A percentile compares a stretch with the other conserved stretches of the same genome.
These are phyloP conservation scores for Epistrophe grossulariae DNA, from an alignment of 2,888 invertebrate genomes.

Conservation along the genomic window DNA sequence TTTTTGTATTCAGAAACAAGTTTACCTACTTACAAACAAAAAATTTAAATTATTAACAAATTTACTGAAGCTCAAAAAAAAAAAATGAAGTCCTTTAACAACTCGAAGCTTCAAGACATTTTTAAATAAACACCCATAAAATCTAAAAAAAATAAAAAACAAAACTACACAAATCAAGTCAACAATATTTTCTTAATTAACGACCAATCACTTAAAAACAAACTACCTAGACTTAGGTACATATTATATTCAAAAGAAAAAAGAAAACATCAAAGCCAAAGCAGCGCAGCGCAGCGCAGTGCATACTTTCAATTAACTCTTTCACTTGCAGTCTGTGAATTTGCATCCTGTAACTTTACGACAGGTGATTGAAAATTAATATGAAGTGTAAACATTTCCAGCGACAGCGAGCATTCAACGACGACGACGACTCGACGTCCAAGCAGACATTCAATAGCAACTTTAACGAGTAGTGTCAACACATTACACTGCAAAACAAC, in stretches of 20 bases:
- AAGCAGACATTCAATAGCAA: neutral
- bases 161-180: conserved; percentile 24
- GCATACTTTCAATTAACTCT: conserved; percentile 12
- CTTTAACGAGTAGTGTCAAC: conserved; percentile 46
- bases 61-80: no score
- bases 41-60: no score
- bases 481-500: neutral
- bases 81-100: neutral
- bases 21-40: no score
- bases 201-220: conserved; percentile 55
- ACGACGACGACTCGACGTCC: neutral
- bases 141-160: neutral
- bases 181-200: conserved; percentile 66
- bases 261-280: conserved; percentile 52
- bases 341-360: conserved; percentile 42
- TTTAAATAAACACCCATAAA: neutral
- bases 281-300: neutral
- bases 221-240: neutral
- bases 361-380: conserved; percentile 72
- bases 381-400: conserved; percentile 39
- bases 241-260: neutral
- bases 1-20: no score
- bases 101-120: neutral
- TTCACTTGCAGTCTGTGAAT: conserved; percentile 29
- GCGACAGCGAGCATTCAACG: neutral